Evolutionary conservation across 2,113 vertebrate species (phyloP).

Genomic region (Cisticola juncidis): DNA sequence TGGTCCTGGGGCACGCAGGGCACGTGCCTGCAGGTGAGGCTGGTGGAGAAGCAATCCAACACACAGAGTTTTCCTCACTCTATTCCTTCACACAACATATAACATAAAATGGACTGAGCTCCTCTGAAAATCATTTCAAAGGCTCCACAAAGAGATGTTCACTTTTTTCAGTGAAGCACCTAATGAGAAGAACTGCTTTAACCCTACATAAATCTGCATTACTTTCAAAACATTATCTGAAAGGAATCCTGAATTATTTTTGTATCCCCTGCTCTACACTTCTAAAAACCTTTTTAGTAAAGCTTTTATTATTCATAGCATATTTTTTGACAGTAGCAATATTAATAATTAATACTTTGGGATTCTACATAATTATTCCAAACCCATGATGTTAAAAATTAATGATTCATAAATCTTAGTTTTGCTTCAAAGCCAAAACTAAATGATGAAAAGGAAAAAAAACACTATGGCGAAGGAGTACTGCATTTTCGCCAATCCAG

Average conservation of each 20-base stretch:
- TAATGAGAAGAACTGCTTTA: neutral
- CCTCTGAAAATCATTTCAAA: neutral
- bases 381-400: neutral
- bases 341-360: neutral
- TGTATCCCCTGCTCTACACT: neutral
- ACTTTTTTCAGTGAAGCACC: neutral
- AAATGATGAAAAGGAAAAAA: neutral
- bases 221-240: neutral
- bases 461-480: neutral
- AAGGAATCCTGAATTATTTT: neutral
- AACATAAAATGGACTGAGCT: rapidly evolving
- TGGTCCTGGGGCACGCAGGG: neutral
- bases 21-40: rapidly evolving
- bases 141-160: neutral
- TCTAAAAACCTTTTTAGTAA: neutral
- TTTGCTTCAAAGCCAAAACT: neutral
- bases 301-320: neutral
- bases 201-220: neutral
- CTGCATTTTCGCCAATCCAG: neutral
- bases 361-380: neutral
- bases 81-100: neutral
- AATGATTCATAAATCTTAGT: neutral
- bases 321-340: neutral
- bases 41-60: neutral
- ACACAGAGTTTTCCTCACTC: neutral